Evolutionary conservation across 2,888 invertebrate genomes (phyloP).

Genomic region (Podabrus alpinus): DNA sequence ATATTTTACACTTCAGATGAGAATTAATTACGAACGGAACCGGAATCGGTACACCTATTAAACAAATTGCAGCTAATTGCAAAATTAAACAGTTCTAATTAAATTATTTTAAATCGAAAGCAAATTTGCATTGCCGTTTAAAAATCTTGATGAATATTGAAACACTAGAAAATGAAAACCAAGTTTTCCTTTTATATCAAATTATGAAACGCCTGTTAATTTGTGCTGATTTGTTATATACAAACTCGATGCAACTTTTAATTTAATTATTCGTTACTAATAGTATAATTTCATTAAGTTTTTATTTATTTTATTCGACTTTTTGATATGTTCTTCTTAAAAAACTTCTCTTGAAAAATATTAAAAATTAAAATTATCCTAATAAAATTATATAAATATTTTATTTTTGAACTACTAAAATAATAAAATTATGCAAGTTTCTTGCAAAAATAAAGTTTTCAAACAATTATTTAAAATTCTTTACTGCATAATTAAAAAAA

Average conservation of each 20-base stretch:
- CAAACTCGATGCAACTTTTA: slow-evolving; percentile 48
- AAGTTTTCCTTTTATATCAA: slow-evolving; percentile 44
- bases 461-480: too few species aligned
- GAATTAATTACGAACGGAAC: slow-evolving; percentile 32
- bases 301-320: background rate
- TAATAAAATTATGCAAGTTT: too few species aligned
- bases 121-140: slow-evolving; percentile 37
- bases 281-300: slow-evolving; percentile 29
- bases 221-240: slow-evolving; percentile 51
- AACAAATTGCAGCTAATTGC: slow-evolving; percentile 38
- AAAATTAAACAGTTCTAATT: slow-evolving; percentile 32
- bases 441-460: too few species aligned
- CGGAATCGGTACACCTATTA: slow-evolving; percentile 35
- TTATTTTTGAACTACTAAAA: too few species aligned
- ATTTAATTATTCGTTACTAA: slow-evolving; percentile 43
- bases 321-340: too few species aligned
- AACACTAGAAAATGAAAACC: slow-evolving; percentile 42
- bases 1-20: slow-evolving; percentile 37
- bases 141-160: slow-evolving; percentile 42
- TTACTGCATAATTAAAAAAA: too few species aligned
- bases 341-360: too few species aligned
- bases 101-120: slow-evolving; percentile 22
- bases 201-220: slow-evolving; percentile 50
- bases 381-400: too few species aligned
- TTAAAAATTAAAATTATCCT: too few species aligned